Percentiles rank a stretch among this genome's conserved stretches.
These are phyloP conservation scores for Pollenia amentaria DNA, from an alignment of 2,888 invertebrate genomes.

Conservation along the genomic window DNA sequence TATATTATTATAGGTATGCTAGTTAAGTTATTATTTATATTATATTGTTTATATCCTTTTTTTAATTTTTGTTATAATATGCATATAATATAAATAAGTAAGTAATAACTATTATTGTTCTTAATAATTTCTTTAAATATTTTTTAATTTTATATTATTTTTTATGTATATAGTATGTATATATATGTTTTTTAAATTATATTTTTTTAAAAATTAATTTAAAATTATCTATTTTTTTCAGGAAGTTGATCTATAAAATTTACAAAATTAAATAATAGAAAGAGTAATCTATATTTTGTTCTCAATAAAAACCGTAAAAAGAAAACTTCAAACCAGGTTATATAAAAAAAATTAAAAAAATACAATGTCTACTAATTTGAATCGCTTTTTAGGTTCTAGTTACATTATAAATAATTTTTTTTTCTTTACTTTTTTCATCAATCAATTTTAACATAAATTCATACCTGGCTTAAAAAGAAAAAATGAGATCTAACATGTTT, in stretches of 20 bases:
- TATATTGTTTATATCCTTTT: constrained; percentile 30
- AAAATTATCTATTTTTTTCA: neutral
- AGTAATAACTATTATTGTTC: constrained; percentile 85
- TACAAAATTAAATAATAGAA: neutral
- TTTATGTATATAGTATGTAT: constrained; percentile 31
- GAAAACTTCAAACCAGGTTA: constrained; percentile 15
- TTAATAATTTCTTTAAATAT: constrained; percentile 82
- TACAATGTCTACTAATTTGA: too few species aligned
- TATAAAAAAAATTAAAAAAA: neutral
- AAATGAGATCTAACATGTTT: constrained; percentile 41
- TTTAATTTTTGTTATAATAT: constrained; percentile 70
- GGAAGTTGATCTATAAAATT: constrained; percentile 26
- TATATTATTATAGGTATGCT: constrained; percentile 66
- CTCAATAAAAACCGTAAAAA: constrained; percentile 26
- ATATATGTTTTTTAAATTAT: constrained; percentile 51
- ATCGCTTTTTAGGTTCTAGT: too few species aligned
- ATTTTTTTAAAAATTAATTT: constrained; percentile 9
- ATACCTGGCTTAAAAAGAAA: constrained; percentile 9
- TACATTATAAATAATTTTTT: too few species aligned
- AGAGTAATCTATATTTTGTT: constrained; percentile 13
- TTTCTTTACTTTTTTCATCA: too few species aligned
- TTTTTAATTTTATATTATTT: constrained; percentile 73
- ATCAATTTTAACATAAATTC: neutral
- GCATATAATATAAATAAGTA: constrained; percentile 83
- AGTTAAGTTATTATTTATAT: constrained; percentile 69